phyloP scores from a whole-genome alignment of 2,113 vertebrate species.

The Myotis brandtii region DNA sequence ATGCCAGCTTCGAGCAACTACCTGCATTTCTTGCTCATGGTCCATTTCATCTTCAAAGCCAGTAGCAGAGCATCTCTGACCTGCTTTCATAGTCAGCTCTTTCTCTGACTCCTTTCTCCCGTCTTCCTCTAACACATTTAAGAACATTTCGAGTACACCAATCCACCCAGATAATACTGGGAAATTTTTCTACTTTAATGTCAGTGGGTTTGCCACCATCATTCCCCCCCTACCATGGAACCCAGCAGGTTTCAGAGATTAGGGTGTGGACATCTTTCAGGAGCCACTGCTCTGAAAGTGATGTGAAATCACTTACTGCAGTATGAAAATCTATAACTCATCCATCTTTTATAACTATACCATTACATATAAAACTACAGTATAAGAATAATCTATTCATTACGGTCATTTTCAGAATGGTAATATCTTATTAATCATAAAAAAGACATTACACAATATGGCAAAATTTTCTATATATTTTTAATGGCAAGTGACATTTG shows the following conservation, averaged over 20 bases:
- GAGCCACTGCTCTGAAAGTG: not conserved
- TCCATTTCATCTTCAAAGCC: not conserved
- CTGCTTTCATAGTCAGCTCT: not conserved
- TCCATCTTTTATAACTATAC: not conserved
- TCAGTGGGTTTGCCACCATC: not conserved
- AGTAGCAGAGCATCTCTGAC: accelerated
- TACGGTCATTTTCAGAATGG: constrained; percentile 20
- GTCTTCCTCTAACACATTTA: not conserved
- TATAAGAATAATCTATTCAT: not conserved
- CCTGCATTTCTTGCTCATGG: accelerated
- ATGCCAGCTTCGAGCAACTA: not conserved
- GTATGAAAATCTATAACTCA: not conserved
- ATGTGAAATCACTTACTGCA: not conserved
- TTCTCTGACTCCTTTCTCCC: too few species aligned
- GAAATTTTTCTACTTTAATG: not conserved
- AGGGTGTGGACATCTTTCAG: not conserved
- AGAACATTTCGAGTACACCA: not conserved
- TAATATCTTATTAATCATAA: not conserved
- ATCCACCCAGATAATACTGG: not conserved
- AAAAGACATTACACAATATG: not conserved
- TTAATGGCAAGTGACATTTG: not conserved
- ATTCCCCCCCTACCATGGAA: not conserved
- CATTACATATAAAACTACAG: not conserved
- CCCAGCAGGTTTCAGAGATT: not conserved
- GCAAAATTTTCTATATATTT: not conserved